phyloP scores from a whole-genome alignment of 1,140 invertebrate species.

The Ceratoteleas bidentatus region DNA sequence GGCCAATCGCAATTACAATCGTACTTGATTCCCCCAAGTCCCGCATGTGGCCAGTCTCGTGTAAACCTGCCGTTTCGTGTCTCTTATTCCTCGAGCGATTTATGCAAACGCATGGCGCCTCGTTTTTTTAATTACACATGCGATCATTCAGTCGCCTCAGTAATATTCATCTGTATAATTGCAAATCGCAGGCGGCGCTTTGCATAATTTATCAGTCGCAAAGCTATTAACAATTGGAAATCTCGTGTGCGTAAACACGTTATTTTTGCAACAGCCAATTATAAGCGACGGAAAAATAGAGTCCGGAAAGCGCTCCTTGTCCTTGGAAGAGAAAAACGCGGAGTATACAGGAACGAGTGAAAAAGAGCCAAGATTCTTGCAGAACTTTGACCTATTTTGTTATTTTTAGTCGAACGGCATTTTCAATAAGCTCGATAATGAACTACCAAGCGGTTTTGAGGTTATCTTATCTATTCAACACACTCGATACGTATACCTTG shows the following conservation, averaged over 20 bases:
- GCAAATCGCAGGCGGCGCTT: slow-evolving; percentile 1
- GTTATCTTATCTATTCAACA: neutral
- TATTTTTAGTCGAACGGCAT: neutral
- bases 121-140: slow-evolving; percentile 13
- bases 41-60: neutral
- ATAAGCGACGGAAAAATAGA: neutral
- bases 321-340: neutral
- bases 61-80: neutral
- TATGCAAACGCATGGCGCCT: neutral
- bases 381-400: neutral
- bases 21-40: no score
- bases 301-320: neutral
- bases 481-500: neutral
- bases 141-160: neutral
- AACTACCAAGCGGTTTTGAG: neutral
- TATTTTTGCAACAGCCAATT: neutral
- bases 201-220: slow-evolving; percentile 7
- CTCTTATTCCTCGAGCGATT: neutral
- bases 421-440: neutral
- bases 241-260: neutral
- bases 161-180: slow-evolving; percentile 13
- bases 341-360: neutral
- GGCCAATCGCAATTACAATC: no score
- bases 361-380: neutral
- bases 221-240: slow-evolving; percentile 12